Evolutionary conservation across 2,888 invertebrate species (phyloP), one percentile per base, ranked within the genome.

Genomic region (Ectemnius continuus): DNA sequence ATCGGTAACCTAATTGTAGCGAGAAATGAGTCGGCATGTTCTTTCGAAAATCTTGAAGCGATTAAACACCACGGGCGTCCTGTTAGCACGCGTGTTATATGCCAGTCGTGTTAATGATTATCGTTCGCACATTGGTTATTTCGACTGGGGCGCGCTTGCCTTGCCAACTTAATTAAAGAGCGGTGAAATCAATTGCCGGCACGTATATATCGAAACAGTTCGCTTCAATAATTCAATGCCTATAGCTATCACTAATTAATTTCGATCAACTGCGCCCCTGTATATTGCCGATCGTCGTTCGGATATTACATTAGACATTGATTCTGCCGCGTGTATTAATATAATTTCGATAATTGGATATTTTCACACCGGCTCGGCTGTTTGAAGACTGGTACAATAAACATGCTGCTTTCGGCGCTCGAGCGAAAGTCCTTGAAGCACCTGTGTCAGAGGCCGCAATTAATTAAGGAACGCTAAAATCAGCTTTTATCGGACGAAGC

Each of bases 1-100:
- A 67, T 75, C 70, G 45, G 57, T n/a, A 26, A 20, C 26, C 18
- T 70, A 61, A 75, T 73, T 63, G 68, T 23, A 45, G 58, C 69
- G 67, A 62, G 48, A 76, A 75, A 65, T 65, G 52, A 23, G 26
- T 13, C n/a, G 6, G 23, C 36, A 16, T 18, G 66, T 16, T 52
- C 45, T 14, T 67, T 64, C 56, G 18, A 58, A 64, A 72, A 73
- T 73, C 64, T 52, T 61, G 59, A 62, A 72, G 64, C 78, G 16
- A 71, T 71, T 78, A 78, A 71, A 67, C 8, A 0, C 1, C 14
- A 28, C 52, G 6, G 4, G 14, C 52, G 52, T 11, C 16, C 16
- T 52, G 52, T 52, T 52, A 52, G 52, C 52, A 13, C 14, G 16
- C 13, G 52, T 52, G 52, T 52, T 16, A 52, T 14, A 14, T 47